A percentile compares a stretch with the other conserved stretches of the same genome.
These are phyloP conservation scores for Pica pica DNA, from an alignment of 2,113 vertebrate species.

Conservation along the genomic window DNA sequence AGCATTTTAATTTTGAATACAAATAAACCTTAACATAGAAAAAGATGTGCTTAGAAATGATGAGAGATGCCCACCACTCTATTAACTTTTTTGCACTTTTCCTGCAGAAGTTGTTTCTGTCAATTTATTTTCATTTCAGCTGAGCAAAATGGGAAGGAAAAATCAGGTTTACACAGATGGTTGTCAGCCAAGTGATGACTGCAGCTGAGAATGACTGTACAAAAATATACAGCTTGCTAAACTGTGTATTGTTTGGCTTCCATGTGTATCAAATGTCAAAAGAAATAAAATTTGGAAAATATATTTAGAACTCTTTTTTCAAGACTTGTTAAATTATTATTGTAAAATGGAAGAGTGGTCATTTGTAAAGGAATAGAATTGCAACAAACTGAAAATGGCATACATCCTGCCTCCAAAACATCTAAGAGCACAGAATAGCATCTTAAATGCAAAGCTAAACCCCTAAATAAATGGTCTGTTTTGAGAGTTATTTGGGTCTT, in stretches of 20 bases:
- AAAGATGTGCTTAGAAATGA: not conserved
- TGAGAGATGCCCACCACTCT: not conserved
- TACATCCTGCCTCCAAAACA: not conserved
- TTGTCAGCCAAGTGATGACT: conserved; percentile 53
- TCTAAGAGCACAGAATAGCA: not conserved
- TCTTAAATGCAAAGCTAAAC: not conserved
- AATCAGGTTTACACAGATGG: conserved; percentile 57
- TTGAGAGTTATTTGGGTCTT: not conserved
- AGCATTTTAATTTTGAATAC: not conserved
- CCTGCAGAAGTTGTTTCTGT: conserved; percentile 38
- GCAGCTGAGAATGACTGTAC: conserved; percentile 32
- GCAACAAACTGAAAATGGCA: not conserved
- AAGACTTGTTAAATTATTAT: not conserved
- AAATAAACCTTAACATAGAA: not conserved
- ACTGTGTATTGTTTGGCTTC: conserved; percentile 37
- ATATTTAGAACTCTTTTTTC: conserved; percentile 58
- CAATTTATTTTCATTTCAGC: conserved; percentile 46
- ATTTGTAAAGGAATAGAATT: not conserved
- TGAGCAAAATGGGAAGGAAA: conserved; percentile 30
- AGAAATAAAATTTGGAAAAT: conserved; percentile 23
- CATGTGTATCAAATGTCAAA: conserved; percentile 38
- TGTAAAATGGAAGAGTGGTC: conserved; percentile 2
- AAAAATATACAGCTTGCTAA: conserved; percentile 47
- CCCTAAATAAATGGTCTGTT: not conserved
- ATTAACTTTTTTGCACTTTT: not conserved